Percentiles rank a stretch among this genome's conserved stretches.
phyloP scores from a whole-genome alignment of 1,140 invertebrate genomes.

The Druon quercuslanigerum region DNA sequence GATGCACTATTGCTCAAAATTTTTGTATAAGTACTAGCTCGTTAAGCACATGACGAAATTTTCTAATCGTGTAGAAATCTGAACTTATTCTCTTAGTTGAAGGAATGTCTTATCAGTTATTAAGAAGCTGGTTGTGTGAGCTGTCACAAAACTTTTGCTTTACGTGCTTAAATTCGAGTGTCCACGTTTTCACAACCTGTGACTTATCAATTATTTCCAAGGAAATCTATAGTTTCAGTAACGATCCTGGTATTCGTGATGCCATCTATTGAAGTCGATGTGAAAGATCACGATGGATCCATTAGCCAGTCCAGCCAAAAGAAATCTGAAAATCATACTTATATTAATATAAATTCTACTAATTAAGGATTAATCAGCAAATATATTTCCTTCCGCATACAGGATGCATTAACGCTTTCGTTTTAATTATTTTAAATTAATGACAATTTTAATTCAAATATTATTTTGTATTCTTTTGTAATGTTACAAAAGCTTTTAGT shows the following conservation, averaged over 20 bases:
- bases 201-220: background rate
- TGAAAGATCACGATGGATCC: slow-evolving; percentile 99
- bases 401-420: too few relatives aligned
- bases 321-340: slow-evolving; percentile 82
- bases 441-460: too few relatives aligned
- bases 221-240: slow-evolving; percentile 78
- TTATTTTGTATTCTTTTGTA: too few relatives aligned
- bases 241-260: slow-evolving; percentile 97
- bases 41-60: slow-evolving; percentile 11
- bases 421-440: too few relatives aligned
- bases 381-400: too few relatives aligned
- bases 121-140: too few relatives aligned
- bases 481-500: too few relatives aligned
- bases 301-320: slow-evolving; percentile 96
- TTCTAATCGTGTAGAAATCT: slow-evolving; percentile 5
- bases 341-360: slow-evolving; percentile 33
- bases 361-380: background rate
- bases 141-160: too few relatives aligned
- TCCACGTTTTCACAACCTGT: background rate
- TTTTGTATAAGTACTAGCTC: background rate
- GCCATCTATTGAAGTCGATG: slow-evolving; percentile 99
- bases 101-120: background rate
- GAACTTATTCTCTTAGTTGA: slow-evolving; percentile 13
- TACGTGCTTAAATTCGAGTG: too few relatives aligned
- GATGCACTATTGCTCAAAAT: background rate